Base-by-base conservation (phyloP, 2,888 invertebrate genomes). In the Chrysotoxum bicinctum region DNA sequence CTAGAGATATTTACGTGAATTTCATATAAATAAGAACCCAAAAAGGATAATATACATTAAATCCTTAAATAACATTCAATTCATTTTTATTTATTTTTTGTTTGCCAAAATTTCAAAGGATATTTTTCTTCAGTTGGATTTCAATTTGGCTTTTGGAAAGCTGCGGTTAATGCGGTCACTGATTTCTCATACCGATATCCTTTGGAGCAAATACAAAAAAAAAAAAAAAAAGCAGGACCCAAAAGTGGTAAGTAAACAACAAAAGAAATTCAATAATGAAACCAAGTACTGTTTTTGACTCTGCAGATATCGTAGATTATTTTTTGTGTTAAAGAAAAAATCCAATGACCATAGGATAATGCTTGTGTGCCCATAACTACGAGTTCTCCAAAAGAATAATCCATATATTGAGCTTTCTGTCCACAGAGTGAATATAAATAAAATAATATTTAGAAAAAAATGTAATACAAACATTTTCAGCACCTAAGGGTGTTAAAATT, bases 181-280 rank as follows among this genome's bases (percentile, higher is more conserved):
- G 77, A 6, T 66, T 79, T 45, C 37, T 43, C n/a, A 16, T n/a
- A 12, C 10, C 14, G 3, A 50, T 40, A 48, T 81, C 16, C 37
- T 62, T n/a, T 50, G 10, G 73, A 50, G 66, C 45, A 60, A 77
- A 68, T 35, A 72, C 52, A 68, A 23, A 30, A 1, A 56, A 30
- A 52, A 54, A 16, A 32, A n/a, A 54, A 56, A 21, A 35, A 19
- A 21, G 4, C 7, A 58, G 52, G 76, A 70, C 50, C 76, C 81
- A 70, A n/a, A n/a, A 82, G 75, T 77, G 48, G 52, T 77, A 48
- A 45, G 73, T 62, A 77, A 72, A 82, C 68, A 77, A 62, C 23
- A 69, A 77, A 82, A 73, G 77, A 60, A 82, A 82, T 70, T 77
- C 81, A 76, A 76, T 72, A 72, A 76, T 35, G 81, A 72, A 81